Base-by-base conservation (phyloP, 2,797 vertebrate species). In the Xenopus petersii region DNA sequence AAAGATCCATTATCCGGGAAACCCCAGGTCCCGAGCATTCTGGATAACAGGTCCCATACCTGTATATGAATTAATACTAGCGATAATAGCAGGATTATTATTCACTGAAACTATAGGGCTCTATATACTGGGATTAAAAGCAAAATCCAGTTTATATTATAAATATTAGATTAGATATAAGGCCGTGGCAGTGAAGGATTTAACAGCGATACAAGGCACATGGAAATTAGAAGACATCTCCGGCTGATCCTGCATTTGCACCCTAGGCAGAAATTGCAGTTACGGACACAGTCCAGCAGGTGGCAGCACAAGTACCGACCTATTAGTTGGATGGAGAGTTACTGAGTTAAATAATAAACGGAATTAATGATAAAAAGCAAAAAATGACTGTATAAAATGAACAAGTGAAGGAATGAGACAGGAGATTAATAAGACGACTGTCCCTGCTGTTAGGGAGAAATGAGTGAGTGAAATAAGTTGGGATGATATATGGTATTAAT, bases 251-350 rank as follows among this genome's bases (percentile, higher is more conserved):
- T 61, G 59, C 59, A 17, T 58, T 58, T 26, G 11, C 8, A 61
- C 59, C 17, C 24, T 30, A 30, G 17, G 21, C 59, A 61, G 36
- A 61, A 21, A 61, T 6, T 30, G 21, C 64, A 26, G 47, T 54
- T 26, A 51, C 10, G 24, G 64, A 12, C 11, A 55, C 24, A 46
- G 16, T 24, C 55, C 61, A 71, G 67, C 15, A 65, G 68, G 59
- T 59, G 68, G 61, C 42, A 36, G 55, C 26, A 51, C 47, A 21
- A 54, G 17, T 26, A 46, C 30, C 15, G 48, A 48, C 13, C 62
- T 76, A 63, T 76, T 76, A 71, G 63, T 70, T 17, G 26, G 60
- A 64, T 33, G 24, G 11, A 69, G 9, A 55, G 47, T 7, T 49
- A 66, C 9, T 59, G 58, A 16, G 6, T 16, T 67, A 15, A 59